Evolutionary conservation across 2,113 vertebrate genomes (phyloP).

Genomic region (Amazona vittata): DNA sequence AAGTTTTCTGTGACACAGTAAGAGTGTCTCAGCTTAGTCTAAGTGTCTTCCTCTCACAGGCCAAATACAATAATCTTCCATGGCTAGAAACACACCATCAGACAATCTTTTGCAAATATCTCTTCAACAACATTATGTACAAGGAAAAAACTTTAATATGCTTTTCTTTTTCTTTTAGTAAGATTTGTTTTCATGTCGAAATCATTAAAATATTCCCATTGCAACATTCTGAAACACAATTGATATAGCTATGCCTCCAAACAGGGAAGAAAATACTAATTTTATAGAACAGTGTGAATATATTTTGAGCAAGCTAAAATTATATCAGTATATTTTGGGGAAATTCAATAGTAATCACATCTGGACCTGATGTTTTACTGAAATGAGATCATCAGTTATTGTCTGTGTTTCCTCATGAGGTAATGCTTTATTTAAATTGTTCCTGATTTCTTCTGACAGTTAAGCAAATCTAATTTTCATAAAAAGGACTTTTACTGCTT

Average conservation of each 20-base stretch:
- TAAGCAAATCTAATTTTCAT: conserved; percentile 42
- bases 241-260: not conserved
- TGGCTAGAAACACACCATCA: not conserved
- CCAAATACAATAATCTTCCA: not conserved
- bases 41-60: not conserved
- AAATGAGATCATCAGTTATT: conserved; percentile 53
- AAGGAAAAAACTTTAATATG: not conserved
- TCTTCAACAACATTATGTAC: not conserved
- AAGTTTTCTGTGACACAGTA: not conserved
- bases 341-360: conserved; percentile 38
- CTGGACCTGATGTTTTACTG: conserved; percentile 15
- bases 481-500: conserved; percentile 3
- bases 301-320: conserved; percentile 7
- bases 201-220: not conserved
- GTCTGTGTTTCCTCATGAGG: conserved; percentile 22
- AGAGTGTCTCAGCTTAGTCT: not conserved
- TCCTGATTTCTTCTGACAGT: conserved; percentile 38
- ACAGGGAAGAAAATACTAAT: not conserved
- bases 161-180: not conserved
- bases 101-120: not conserved
- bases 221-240: not conserved
- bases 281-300: not conserved
- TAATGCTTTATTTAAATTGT: conserved; percentile 57
- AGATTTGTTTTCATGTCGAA: conserved; percentile 21
- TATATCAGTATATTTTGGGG: not conserved